phyloP scores from a whole-genome alignment of 2,888 invertebrate species.

The Drosophila peninsularis region DNA sequence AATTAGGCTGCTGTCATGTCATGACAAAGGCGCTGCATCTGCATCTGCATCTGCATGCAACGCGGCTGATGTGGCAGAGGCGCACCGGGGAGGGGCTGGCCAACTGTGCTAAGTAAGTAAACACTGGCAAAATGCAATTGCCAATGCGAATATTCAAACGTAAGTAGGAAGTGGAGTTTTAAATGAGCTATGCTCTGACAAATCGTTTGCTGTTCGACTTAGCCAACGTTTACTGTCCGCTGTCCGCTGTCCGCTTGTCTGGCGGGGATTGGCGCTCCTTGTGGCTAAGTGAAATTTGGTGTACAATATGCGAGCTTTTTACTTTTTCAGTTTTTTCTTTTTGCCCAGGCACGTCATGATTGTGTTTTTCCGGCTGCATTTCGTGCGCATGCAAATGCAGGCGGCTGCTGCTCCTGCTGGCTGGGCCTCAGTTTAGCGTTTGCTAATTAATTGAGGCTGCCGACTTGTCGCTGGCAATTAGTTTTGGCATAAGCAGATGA shows the following conservation, averaged over 20 bases:
- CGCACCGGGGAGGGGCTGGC: not conserved
- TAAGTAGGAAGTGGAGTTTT: constrained; percentile 74
- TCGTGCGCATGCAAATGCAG: constrained; percentile 60
- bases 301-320: constrained; percentile 59
- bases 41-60: constrained; percentile 78
- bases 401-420: constrained; percentile 11
- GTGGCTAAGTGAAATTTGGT: constrained; percentile 64
- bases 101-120: constrained; percentile 63
- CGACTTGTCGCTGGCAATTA: constrained; percentile 72
- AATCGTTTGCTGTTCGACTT: constrained; percentile 70
- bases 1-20: constrained; percentile 83
- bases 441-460: constrained; percentile 71
- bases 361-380: constrained; percentile 8
- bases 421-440: constrained; percentile 55
- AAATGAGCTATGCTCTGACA: constrained; percentile 74
- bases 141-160: constrained; percentile 68
- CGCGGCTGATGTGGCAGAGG: constrained; percentile 34
- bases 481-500: constrained; percentile 66
- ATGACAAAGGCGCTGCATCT: constrained; percentile 76
- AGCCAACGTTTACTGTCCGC: constrained; percentile 46
- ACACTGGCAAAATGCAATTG: constrained; percentile 72
- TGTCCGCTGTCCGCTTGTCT: constrained; percentile 22
- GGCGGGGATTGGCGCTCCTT: constrained; percentile 48
- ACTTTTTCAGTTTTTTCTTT: constrained; percentile 21
- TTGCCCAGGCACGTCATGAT: constrained; percentile 28